Percentiles rank a stretch among this genome's conserved stretches.
Evolutionary conservation across 2,888 invertebrate genomes (phyloP).

Genomic region (Aquatica leii): DNA sequence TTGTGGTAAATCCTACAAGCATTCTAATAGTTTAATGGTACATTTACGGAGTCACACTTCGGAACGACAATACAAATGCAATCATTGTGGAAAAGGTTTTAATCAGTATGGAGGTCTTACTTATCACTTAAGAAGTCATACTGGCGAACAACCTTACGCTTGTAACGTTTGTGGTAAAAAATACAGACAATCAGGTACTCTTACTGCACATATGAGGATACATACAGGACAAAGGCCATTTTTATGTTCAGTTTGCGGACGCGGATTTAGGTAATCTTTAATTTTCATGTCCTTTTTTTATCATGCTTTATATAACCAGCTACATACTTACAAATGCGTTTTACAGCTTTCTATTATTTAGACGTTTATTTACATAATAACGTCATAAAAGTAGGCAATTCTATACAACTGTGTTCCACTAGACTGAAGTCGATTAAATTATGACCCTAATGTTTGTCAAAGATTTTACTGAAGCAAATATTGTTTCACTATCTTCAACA

Average conservation of each 20-base stretch:
- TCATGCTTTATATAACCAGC: too few relatives aligned
- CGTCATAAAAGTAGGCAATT: too few relatives aligned
- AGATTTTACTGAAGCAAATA: too few relatives aligned
- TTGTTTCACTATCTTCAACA: too few relatives aligned
- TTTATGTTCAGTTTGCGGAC: constrained; percentile 50
- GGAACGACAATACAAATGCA: constrained; percentile 55
- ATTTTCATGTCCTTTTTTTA: neutral
- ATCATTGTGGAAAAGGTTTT: constrained; percentile 53
- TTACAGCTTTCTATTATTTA: too few relatives aligned
- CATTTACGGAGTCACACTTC: constrained; percentile 55
- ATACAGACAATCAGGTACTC: constrained; percentile 54
- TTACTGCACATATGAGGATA: constrained; percentile 55
- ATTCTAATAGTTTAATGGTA: constrained; percentile 49
- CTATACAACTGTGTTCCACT: too few relatives aligned
- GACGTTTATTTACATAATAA: too few relatives aligned
- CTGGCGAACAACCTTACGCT: constrained; percentile 52
- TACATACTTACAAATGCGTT: too few relatives aligned
- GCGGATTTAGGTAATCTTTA: constrained; percentile 45
- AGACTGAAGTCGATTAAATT: too few relatives aligned
- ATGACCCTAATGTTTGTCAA: too few relatives aligned
- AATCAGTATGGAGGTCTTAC: constrained; percentile 52
- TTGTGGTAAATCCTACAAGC: constrained; percentile 44
- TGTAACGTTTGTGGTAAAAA: constrained; percentile 55
- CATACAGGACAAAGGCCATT: constrained; percentile 54
- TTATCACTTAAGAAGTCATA: constrained; percentile 54